Evolutionary conservation across 2,113 vertebrate species (phyloP), one percentile per base, ranked within the genome.

Genomic region (Pterocles orientalis): DNA sequence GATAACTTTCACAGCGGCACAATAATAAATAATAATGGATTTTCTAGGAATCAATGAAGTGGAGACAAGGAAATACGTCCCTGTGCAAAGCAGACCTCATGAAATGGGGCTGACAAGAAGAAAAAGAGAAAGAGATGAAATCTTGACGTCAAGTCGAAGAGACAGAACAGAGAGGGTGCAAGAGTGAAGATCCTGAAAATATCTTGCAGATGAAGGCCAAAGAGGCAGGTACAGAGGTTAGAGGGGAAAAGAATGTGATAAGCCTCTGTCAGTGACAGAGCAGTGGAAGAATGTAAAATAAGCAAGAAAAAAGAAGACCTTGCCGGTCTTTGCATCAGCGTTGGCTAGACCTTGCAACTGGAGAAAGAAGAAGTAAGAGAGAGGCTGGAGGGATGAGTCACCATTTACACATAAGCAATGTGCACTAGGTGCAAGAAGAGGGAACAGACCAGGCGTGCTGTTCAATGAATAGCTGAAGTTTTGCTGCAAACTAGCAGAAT

Each of bases 1-100:
- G 69, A 43, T 71, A 86, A 91, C 69, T 92, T 84, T 71, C 34
- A 89, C 92, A 95, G 80, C 41, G 75, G 86, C 26, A 48, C 33
- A 70, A 26, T 29, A 75, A 86, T 92, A 94, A 94, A 68, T 57
- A 87, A 58, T 51, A 91, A 86, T 14, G 39, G 48, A 82, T 92
- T 95, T 92, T 82, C 65, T 78, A 91, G 57, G 78, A 92, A 94
- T 45, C 65, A 78, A 36, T 43, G 10, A 84, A 76, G 48, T 13
- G 28, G 14, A 87, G 26, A 82, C 41, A 84, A 90, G 14, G 28
- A 87, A 93, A 75, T 79, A 76, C 3, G 53, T 28, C 48, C n/a
- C 43, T 33, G 39, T 1, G 19, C 19, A 68, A 56, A 75, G 25
- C 24, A 82, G 29, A 72, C 17, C 47, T 87, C 33, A 53, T 41